Conservation (phyloP, 2,113 vertebrate species). For the Todiramphus saurophagus region DNA sequence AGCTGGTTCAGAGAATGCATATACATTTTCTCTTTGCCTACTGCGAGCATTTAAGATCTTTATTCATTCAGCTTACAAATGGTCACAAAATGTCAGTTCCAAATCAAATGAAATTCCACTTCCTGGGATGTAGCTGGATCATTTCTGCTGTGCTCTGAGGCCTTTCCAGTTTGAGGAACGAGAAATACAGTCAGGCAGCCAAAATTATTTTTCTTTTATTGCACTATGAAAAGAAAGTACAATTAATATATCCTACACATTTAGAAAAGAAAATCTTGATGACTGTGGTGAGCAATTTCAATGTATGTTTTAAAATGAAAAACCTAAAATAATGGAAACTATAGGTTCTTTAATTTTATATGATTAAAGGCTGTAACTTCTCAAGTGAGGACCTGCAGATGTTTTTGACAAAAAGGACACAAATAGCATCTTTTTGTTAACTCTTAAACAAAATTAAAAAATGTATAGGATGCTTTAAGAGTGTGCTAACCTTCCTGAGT, state of each 20-base stretch:
- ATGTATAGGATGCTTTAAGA: not conserved
- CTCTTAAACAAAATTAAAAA: not conserved
- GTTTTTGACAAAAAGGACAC: not conserved
- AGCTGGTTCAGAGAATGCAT: not conserved
- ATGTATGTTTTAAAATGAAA: not conserved
- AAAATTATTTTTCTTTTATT: slow-evolving; percentile 3
- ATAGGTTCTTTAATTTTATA: not conserved
- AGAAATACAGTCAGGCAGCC: not conserved
- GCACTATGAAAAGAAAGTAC: not conserved
- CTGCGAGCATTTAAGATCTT: not conserved
- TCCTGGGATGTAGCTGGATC: not conserved
- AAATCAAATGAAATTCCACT: not conserved
- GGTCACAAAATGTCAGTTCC: slow-evolving; percentile 54
- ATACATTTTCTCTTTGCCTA: not conserved
- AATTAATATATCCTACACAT: not conserved
- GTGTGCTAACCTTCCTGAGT: not conserved
- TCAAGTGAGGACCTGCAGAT: not conserved
- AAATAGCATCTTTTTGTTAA: not conserved
- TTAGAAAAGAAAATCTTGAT: not conserved
- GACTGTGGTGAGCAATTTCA: not conserved
- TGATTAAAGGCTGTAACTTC: not conserved
- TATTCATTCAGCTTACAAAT: not conserved
- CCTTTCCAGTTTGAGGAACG: not conserved
- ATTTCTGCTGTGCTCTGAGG: not conserved
- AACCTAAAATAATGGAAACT: not conserved